phyloP scores from a whole-genome alignment of 1,140 invertebrate genomes.

The Drosophila pseudoananassae region DNA sequence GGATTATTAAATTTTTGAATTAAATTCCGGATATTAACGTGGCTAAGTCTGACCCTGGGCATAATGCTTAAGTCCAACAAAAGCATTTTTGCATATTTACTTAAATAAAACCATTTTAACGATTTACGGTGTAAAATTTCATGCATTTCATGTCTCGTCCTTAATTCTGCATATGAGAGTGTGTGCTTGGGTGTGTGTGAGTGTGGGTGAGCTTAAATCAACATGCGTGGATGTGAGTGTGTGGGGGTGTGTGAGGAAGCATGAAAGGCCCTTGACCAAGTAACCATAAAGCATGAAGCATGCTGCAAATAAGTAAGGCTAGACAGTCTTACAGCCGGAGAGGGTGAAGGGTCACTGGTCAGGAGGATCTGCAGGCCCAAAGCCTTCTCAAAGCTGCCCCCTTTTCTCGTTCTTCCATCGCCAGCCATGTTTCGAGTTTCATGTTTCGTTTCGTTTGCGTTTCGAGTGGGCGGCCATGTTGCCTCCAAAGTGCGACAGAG shows the following conservation, averaged over 20 bases:
- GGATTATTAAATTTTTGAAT: conserved; percentile 72
- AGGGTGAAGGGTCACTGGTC: conserved; percentile 25
- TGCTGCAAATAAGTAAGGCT: conserved; percentile 81
- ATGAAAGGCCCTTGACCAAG: conserved; percentile 79
- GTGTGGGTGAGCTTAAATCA: conserved; percentile 41
- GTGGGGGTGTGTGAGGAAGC: conserved; percentile 32
- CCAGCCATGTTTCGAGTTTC: conserved; percentile 59
- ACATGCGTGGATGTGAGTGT: conserved; percentile 30
- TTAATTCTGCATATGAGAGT: conserved; percentile 10
- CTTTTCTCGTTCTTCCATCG: neutral
- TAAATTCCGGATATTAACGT: conserved; percentile 63
- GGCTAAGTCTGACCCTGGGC: conserved; percentile 32
- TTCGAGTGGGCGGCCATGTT: conserved; percentile 55
- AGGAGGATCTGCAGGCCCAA: conserved; percentile 21
- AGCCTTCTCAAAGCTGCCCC: conserved; percentile 34
- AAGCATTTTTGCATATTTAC: conserved; percentile 79
- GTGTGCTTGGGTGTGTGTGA: conserved; percentile 9
- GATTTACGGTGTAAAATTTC: conserved; percentile 77
- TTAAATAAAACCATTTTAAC: conserved; percentile 80
- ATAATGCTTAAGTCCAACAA: conserved; percentile 53
- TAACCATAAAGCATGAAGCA: conserved; percentile 83
- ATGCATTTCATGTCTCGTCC: conserved; percentile 67
- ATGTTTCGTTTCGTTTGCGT: conserved; percentile 79
- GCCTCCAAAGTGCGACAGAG: neutral
- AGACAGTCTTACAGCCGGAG: conserved; percentile 67